Percentiles rank a stretch among this genome's conserved stretches.
phyloP scores from a whole-genome alignment of 2,888 invertebrate species.

The Monoplex corrugatus region DNA sequence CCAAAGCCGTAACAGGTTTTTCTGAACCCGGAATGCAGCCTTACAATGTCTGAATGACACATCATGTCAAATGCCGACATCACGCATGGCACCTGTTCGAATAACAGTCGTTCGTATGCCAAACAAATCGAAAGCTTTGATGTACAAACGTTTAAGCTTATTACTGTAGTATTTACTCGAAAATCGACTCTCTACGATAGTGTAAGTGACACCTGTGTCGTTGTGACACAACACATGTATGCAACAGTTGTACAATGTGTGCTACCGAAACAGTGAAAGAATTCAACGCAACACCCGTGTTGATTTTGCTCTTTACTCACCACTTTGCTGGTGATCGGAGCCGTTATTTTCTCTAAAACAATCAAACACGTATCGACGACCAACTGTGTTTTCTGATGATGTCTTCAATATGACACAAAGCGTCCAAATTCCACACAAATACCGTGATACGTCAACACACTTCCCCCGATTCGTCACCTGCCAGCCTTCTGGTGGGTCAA shows the following conservation, averaged over 20 bases:
- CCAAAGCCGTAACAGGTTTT: too few species aligned
- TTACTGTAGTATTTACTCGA: too few species aligned
- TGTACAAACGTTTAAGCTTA: too few species aligned
- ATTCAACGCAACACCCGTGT: constrained; percentile 10
- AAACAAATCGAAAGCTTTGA: too few species aligned
- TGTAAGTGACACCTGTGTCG: too few species aligned
- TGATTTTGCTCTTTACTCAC: neutral
- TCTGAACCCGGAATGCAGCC: too few species aligned
- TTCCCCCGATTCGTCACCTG: constrained; percentile 32
- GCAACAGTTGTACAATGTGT: constrained; percentile 29
- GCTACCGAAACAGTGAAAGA: neutral
- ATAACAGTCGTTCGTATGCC: too few species aligned
- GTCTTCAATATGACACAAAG: neutral
- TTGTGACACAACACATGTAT: too few species aligned
- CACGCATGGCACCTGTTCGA: too few species aligned
- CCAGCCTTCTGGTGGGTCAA: constrained; percentile 34
- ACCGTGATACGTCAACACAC: constrained; percentile 31
- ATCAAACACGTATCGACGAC: neutral
- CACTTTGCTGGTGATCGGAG: neutral
- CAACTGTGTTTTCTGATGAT: neutral
- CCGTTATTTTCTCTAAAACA: neutral
- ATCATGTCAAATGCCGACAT: too few species aligned
- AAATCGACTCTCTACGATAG: too few species aligned
- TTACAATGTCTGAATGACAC: too few species aligned
- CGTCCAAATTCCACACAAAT: constrained; percentile 25